Evolutionary conservation across 2,113 vertebrate species (phyloP).

Genomic region (Tragelaphus strepsiceros): DNA sequence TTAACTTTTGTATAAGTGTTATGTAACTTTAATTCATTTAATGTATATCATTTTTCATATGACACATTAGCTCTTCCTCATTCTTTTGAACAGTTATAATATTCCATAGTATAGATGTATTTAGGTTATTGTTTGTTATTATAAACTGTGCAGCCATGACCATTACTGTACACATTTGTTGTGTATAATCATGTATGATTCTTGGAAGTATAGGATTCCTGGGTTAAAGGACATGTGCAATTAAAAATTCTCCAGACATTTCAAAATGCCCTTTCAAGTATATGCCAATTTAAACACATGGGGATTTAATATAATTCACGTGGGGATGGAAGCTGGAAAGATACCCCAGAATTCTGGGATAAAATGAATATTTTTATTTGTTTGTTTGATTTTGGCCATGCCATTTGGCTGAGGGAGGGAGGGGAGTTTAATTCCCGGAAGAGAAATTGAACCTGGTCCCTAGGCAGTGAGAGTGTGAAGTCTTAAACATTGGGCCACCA

Average conservation of each 20-base stretch:
- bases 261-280: background rate
- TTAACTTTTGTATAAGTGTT: background rate
- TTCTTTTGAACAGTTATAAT: background rate
- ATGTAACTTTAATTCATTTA: background rate
- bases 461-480: background rate
- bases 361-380: background rate
- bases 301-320: background rate
- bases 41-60: background rate
- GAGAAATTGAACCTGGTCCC: background rate
- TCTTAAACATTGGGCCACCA: background rate
- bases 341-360: background rate
- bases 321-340: background rate
- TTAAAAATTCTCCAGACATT: background rate
- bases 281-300: background rate
- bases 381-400: background rate
- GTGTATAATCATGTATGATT: background rate
- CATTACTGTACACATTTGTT: background rate
- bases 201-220: background rate
- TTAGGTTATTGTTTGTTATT: background rate
- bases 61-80: background rate
- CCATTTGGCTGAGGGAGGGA: background rate
- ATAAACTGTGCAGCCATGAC: background rate
- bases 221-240: background rate
- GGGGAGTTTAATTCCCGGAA: background rate
- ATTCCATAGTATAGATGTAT: background rate